These are phyloP conservation scores for Myopa tessellatipennis DNA, from an alignment of 2,888 invertebrate genomes.

Conservation along the genomic window DNA sequence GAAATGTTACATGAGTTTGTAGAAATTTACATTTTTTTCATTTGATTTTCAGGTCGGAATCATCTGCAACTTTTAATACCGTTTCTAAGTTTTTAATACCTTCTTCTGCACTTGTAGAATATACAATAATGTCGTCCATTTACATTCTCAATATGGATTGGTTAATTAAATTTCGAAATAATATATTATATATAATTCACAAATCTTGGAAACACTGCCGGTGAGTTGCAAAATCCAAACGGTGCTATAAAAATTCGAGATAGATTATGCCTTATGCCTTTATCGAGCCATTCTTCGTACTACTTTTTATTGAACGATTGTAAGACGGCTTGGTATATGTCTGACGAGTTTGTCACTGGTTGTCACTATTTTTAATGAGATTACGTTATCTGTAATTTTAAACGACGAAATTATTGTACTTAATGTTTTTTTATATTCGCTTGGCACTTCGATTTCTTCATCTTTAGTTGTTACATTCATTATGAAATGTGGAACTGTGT, in stretches of 20 bases:
- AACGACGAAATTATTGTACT: constrained; percentile 34
- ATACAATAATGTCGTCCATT: no score
- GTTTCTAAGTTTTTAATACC: no score
- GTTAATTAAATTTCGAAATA: no score
- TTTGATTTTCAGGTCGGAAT: no score
- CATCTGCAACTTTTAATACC: no score
- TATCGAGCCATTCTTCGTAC: constrained; percentile 39
- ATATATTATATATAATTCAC: no score
- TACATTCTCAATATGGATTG: no score
- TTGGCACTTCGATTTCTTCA: constrained; percentile 22
- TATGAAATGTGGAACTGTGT: not conserved
- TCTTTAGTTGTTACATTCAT: constrained; percentile 31
- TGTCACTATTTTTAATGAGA: constrained; percentile 44
- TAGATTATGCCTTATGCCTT: constrained; percentile 32
- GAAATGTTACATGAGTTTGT: no score
- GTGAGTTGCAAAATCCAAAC: no score
- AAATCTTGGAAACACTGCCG: no score
- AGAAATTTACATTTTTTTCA: no score
- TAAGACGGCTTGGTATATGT: constrained; percentile 37
- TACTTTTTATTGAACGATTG: constrained; percentile 39
- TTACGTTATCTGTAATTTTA: constrained; percentile 15
- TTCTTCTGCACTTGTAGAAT: no score
- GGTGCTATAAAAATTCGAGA: constrained; percentile 38
- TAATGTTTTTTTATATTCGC: constrained; percentile 28
- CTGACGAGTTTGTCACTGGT: constrained; percentile 38